Evolutionary conservation across 64 coral and sea anemone genomes (phyloP), one percentile per base, ranked within the genome.

Genomic region (Anthopleura sola): DNA sequence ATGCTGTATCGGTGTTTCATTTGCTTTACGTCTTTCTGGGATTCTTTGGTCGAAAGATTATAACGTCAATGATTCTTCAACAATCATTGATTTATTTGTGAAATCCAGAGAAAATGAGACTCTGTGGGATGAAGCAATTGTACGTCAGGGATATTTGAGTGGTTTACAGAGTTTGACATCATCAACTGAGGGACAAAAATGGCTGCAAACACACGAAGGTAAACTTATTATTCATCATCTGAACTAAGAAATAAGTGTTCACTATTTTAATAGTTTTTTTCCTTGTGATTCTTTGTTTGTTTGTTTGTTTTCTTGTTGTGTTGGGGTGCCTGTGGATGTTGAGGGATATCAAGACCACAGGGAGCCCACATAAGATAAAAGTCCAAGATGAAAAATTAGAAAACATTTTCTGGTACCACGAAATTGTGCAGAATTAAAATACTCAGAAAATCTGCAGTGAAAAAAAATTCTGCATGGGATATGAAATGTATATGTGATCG

Each of bases 21-120:
- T 92, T n/a, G 78, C 90, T 1, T 46, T 92, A 10, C 80, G 90
- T 24, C 78, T 92, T 37, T 36, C 64, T 24, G 90, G 90, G 78
- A 83, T 92, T 46, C 32, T 83, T 32, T 83, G 82, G 82, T 56
- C 37, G 10, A 31, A 83, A 54, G 82, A 31, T 12, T 36, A 57
- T n/a, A 36, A 16, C 1, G 55, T 83, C 37, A 28, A 83, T 15
- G 49, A 83, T 36, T 58, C 32, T 29, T 6, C 48, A 20, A 3
- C 82, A 33, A 36, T 49, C 18, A 16, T 83, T 47, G 50, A 60
- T 32, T 60, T 83, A 29, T 83, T 83, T 83, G 16, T 11, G 17
- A 83, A 83, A 29, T 24, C 50, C 26, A 57, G 18, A 26, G 46
- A 55, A 24, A 83, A 49, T 20, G 55, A 83, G 32, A 60, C 6